Percentiles rank a stretch among this genome's conserved stretches.
phyloP scores from a whole-genome alignment of 2,113 vertebrate species.

The Pygoscelis antarcticus region DNA sequence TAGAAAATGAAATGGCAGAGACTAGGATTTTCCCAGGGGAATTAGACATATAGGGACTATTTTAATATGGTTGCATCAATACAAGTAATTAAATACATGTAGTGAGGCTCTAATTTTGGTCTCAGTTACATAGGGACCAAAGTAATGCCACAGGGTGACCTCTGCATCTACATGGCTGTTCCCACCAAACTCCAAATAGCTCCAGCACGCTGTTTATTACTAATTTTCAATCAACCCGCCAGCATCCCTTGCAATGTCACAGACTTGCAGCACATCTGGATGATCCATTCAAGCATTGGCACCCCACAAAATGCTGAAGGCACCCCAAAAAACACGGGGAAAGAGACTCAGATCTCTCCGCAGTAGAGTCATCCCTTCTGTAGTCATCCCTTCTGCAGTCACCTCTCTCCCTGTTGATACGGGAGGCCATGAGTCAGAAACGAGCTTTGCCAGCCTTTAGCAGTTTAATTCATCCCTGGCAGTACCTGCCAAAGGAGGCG shows the following conservation, averaged over 20 bases:
- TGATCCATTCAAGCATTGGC: not conserved
- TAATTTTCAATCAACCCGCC: not conserved
- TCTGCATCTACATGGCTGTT: not conserved
- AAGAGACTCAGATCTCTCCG: not conserved
- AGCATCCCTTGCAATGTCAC: not conserved
- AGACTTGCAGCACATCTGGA: not conserved
- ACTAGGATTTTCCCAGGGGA: not conserved
- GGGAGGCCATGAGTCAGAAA: constrained; percentile 31
- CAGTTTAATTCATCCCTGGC: constrained; percentile 47
- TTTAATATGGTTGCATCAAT: not conserved
- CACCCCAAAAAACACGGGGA: not conserved
- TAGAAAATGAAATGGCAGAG: not conserved
- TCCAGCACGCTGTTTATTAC: not conserved
- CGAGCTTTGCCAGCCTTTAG: constrained; percentile 54
- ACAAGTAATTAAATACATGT: not conserved
- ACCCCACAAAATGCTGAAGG: not conserved
- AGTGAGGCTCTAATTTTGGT: not conserved
- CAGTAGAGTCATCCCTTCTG: not conserved
- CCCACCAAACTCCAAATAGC: not conserved
- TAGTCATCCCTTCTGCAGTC: not conserved
- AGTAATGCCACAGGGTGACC: not conserved
- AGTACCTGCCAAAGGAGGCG: constrained; percentile 63
- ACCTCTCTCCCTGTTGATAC: not conserved
- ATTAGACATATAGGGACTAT: not conserved
- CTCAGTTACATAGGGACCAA: not conserved